These are phyloP conservation scores for Gryon sp. DNA, from an alignment of 1,140 invertebrate species.

Conservation along the genomic window DNA sequence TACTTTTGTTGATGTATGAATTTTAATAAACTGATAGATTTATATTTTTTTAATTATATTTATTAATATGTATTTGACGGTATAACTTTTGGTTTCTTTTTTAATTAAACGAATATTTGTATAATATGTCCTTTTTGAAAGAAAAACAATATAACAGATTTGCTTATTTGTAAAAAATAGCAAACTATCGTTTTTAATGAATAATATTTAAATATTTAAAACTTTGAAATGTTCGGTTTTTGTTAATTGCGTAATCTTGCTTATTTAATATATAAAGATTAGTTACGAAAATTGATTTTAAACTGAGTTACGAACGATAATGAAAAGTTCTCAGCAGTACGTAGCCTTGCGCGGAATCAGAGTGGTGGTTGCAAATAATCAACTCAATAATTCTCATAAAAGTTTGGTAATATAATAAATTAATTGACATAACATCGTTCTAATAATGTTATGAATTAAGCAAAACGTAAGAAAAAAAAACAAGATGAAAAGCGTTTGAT, in stretches of 20 bases:
- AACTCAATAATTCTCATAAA: conserved; percentile 35
- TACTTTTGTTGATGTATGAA: conserved; percentile 48
- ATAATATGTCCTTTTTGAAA: conserved; percentile 13
- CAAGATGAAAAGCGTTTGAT: conserved; percentile 7
- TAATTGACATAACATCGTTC: conserved; percentile 19
- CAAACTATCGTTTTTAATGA: no score
- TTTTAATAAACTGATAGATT: conserved; percentile 51
- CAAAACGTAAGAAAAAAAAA: conserved; percentile 13
- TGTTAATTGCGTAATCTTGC: no score
- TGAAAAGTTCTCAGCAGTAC: conserved; percentile 36
- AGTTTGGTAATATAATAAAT: conserved; percentile 14
- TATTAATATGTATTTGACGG: conserved; percentile 25
- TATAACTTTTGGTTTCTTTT: conserved; percentile 10
- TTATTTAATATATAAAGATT: no score
- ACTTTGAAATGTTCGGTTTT: no score
- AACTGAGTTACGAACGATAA: conserved; percentile 9
- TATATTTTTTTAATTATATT: conserved; percentile 52
- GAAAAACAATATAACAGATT: no score
- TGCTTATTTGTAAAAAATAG: no score
- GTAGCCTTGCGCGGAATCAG: conserved; percentile 46
- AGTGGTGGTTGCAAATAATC: conserved; percentile 25
- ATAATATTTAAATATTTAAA: no score
- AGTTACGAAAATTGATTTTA: neutral
- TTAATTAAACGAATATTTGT: conserved; percentile 41
- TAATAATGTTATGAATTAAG: conserved; percentile 12